phyloP scores from a whole-genome alignment of 2,888 invertebrate species.

The Caenorhabditis sp. region DNA sequence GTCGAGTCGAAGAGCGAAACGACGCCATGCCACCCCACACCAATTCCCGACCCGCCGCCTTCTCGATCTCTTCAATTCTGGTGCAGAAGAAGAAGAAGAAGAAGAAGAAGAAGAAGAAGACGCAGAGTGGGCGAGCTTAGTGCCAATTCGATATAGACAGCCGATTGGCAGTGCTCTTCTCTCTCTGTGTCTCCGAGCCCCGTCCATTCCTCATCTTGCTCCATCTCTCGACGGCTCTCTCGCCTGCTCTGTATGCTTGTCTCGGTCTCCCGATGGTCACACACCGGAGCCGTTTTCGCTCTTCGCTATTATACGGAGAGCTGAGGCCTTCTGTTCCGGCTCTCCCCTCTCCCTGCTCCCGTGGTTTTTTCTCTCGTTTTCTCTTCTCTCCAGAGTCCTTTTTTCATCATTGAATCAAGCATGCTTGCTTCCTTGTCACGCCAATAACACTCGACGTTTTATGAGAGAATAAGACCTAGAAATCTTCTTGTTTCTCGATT shows the following conservation, averaged over 20 bases:
- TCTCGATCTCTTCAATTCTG: conserved; percentile 40
- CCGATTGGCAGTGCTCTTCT: conserved; percentile 29
- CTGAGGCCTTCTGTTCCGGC: conserved; percentile 11
- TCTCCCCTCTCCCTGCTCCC: too few species aligned
- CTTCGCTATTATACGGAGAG: conserved; percentile 41
- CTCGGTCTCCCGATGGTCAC: conserved; percentile 18
- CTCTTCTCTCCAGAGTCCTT: conserved; percentile 21
- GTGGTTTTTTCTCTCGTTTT: conserved; percentile 6
- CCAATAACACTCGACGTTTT: conserved; percentile 22
- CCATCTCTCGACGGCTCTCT: conserved; percentile 4
- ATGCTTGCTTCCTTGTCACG: conserved; percentile 27
- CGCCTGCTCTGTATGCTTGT: background rate
- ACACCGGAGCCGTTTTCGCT: conserved; percentile 14
- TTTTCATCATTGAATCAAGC: conserved; percentile 37
- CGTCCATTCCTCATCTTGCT: background rate
- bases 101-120: too few species aligned
- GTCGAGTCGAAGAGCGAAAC: too few species aligned
- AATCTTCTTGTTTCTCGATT: conserved; percentile 6
- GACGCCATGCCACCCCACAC: background rate
- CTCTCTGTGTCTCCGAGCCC: too few species aligned
- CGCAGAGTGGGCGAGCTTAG: conserved; percentile 13
- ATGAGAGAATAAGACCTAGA: conserved; percentile 10
- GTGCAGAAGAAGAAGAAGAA: too few species aligned
- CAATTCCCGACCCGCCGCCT: conserved; percentile 2
- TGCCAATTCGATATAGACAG: conserved; percentile 56